Base-by-base conservation (phyloP, 2,888 invertebrate genomes). In the Lathronympha strigana region DNA sequence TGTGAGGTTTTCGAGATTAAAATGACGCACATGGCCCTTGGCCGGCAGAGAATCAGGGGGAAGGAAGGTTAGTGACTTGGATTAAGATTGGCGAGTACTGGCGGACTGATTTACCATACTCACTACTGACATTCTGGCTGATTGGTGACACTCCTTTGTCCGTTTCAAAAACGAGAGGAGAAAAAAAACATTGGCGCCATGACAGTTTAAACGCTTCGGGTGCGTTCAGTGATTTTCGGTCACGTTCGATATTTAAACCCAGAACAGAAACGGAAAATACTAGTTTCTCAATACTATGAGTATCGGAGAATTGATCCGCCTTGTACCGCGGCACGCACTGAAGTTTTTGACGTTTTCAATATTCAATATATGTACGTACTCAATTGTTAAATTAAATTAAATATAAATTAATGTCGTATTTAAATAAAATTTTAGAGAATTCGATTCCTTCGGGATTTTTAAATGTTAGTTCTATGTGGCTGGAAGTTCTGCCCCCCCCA, bases 51-150 rank as follows among this genome's bases (percentile, higher is more conserved):
- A 53, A 43, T 17, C n/a, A 45, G 61, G 53, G 54, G 49, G 49
- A 49, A 50, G 57, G 86, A 90, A 92, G 91, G 91, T 92, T 91
- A 91, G 91, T 90, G 91, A 89, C 86, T 88, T 86, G 75, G 87
- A 81, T 57, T 57, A 53, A 53, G 60, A 45, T 31, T 36, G 45
- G 64, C 64, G 47, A 36, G 43, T 21, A 31, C 19, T 13, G 28
- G 43, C 57, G 31, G 31, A 31, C 57, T 4, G 31, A 19, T 9
- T 45, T 31, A n/a, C 45, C 13, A 43, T 19, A 19, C 55, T 55
- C 28, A 5, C 47, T 23, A 23, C 6, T 17, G 15, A n/a, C n/a
- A n/a, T n/a, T n/a, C 13, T 13, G 21, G 47, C 47, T 23, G 21
- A 45, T 4, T 23, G n/a, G 3, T 23, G 23, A 6, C n/a, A n/a